Evolutionary conservation across 2,888 invertebrate genomes (phyloP).

Genomic region (Ormyrus labotus): DNA sequence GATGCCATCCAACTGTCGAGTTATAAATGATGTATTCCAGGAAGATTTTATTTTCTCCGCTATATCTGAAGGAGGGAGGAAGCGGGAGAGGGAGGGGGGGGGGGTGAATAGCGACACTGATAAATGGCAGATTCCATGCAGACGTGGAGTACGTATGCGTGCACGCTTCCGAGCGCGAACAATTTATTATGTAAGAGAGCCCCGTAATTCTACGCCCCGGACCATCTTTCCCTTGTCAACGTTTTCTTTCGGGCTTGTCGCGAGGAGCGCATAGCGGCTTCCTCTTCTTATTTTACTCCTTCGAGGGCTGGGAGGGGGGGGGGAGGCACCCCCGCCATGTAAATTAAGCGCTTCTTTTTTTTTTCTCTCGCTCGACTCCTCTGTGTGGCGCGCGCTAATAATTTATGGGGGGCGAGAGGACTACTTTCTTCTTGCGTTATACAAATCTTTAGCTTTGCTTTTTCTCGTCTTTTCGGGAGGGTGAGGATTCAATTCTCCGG

Average conservation of each 20-base stretch:
- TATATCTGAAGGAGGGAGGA: neutral
- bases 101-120: conserved; percentile 50
- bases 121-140: conserved; percentile 44
- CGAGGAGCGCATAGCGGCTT: neutral
- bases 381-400: neutral
- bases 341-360: neutral
- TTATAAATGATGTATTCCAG: conserved; percentile 47
- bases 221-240: conserved; percentile 40
- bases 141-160: conserved; percentile 2
- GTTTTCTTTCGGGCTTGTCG: conserved; percentile 33
- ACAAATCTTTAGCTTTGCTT: no score
- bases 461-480: no score
- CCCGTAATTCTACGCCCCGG: conserved; percentile 42
- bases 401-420: no score
- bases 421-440: no score
- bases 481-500: no score
- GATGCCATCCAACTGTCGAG: conserved; percentile 44
- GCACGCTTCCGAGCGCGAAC: conserved; percentile 25
- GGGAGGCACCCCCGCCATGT: no score
- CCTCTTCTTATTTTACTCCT: neutral
- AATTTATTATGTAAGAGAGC: conserved; percentile 49
- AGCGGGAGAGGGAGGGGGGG: no score
- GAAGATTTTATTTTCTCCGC: conserved; percentile 43
- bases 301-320: no score
- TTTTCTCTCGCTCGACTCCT: neutral